A percentile compares a stretch with the other conserved stretches of the same genome.
These are phyloP conservation scores for Marmota flaviventris DNA, from an alignment of 2,113 vertebrate species.

Conservation along the genomic window DNA sequence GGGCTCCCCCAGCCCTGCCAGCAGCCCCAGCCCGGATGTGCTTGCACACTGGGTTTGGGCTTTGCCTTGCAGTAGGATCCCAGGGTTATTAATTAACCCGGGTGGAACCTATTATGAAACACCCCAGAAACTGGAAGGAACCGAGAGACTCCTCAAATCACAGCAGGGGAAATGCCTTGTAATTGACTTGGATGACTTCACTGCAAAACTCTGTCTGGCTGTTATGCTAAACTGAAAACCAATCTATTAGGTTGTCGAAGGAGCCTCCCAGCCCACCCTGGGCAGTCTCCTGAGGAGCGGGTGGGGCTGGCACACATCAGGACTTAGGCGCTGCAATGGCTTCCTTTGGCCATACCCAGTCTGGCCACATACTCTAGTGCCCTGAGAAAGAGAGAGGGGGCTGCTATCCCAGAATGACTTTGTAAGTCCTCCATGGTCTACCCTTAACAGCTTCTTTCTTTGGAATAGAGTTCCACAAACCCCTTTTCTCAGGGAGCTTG, in stretches of 20 bases:
- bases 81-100: constrained; percentile 79
- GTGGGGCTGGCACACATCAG: background rate
- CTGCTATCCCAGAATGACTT: background rate
- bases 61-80: constrained; percentile 64
- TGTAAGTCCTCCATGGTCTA: fast-evolving
- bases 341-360: constrained; percentile 27
- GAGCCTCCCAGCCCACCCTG: constrained; percentile 68
- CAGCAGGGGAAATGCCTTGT: constrained; percentile 80
- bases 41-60: constrained; percentile 12
- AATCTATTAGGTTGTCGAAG: constrained; percentile 77
- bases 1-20: constrained; percentile 3
- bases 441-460: background rate
- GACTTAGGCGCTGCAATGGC: constrained; percentile 41
- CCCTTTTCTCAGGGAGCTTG: background rate
- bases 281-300: constrained; percentile 62
- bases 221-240: constrained; percentile 84
- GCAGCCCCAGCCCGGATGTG: background rate
- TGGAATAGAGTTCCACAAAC: background rate
- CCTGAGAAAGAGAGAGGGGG: background rate
- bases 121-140: constrained; percentile 70
- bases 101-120: constrained; percentile 77
- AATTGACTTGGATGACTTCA: constrained; percentile 83
- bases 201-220: constrained; percentile 79
- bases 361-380: background rate
- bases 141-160: constrained; percentile 72